Base-by-base conservation (phyloP, 2,797 vertebrate genomes). In the Notamacropus eugenii region DNA sequence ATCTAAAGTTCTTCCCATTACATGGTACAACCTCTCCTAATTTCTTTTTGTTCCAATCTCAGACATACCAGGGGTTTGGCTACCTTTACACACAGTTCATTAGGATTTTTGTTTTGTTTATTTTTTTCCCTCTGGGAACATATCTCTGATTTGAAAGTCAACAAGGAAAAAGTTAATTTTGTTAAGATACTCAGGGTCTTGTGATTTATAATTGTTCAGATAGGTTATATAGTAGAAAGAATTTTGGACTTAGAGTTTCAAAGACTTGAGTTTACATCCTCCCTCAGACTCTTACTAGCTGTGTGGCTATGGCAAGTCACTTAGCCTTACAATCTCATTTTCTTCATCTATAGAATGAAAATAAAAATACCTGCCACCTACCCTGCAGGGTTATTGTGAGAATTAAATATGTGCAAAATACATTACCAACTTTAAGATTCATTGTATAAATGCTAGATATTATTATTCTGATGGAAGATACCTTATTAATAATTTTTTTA, bases 91-190 rank as follows among this genome's bases (percentile, higher is more conserved):
- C 54, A 55, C 5, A 22, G 6, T 34, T 52, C 74, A 46, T 74
- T 90, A 92, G 52, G 34, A 34, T 56, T 5, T 95, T 40, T 55
- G 19, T 34, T 59, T 57, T 57, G 8, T 57, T 57, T 57, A 29
- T 11, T 34, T 62, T 46, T 46, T 4, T 34, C 46, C 13, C 46
- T 54, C 95, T 29, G 57, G 91, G 12, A 74, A 28, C 24, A 22
- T 62, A 92, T 92, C 46, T 92, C 2, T n/a, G 93, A 40, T 91
- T 91, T 57, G 34, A 92, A 95, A 96, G 67, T 92, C n/a, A 74
- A 19, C 52, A 74, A 54, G 90, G 58, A 93, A 74, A 90, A 34
- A 90, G 94, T 95, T 74, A 9, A 40, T 40, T 74, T 74, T 74
- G 19, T 74, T 74, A 40, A 19, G 67, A 2, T 3, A 74, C n/a